Percentiles rank a stretch among this genome's conserved stretches.
These are phyloP conservation scores for Eulithis prunata DNA, from an alignment of 2,888 invertebrate genomes.

Conservation along the genomic window DNA sequence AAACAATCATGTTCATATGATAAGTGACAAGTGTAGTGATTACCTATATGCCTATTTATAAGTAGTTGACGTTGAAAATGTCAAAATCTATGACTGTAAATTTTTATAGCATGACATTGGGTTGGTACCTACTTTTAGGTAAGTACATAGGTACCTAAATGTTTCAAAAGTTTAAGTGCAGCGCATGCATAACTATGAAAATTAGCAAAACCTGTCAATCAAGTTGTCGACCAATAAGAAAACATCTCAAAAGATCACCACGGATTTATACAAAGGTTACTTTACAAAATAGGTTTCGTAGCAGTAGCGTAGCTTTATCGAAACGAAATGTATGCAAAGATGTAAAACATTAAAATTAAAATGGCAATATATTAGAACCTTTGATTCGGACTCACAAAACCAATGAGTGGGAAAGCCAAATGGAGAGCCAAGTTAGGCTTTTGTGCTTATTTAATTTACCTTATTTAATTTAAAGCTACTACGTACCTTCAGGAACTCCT, in stretches of 20 bases:
- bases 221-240: background rate
- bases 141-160: background rate
- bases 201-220: conserved; percentile 6
- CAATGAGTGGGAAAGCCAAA: too few relatives aligned
- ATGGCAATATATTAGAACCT: background rate
- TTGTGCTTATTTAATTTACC: too few relatives aligned
- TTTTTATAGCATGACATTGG: background rate
- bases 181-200: background rate
- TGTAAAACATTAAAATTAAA: too few relatives aligned
- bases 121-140: too few relatives aligned
- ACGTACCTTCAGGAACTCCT: too few relatives aligned
- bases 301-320: too few relatives aligned
- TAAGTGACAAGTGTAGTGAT: background rate
- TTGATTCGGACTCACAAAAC: background rate
- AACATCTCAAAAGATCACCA: background rate
- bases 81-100: background rate
- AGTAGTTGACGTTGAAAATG: too few relatives aligned
- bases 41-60: background rate
- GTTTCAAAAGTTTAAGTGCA: background rate
- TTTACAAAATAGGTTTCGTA: background rate
- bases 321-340: too few relatives aligned
- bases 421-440: too few relatives aligned
- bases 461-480: too few relatives aligned
- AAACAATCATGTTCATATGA: too few relatives aligned
- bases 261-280: background rate